Conservation (phyloP, 2,888 invertebrate genomes). For the Mayetiola destructor region DNA sequence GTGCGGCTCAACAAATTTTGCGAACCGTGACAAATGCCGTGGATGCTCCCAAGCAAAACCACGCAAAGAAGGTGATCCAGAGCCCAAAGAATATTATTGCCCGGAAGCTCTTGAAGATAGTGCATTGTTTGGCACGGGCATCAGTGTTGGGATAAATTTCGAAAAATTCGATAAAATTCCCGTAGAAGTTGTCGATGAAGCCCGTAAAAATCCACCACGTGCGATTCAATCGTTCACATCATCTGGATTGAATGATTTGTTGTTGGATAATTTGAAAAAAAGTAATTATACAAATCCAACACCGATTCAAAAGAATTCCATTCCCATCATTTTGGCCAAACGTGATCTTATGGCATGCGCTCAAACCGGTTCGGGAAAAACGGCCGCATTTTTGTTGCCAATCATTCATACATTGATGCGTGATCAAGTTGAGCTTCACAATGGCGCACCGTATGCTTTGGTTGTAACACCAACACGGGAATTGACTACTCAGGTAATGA, state of each 20-base stretch:
- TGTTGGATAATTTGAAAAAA: conserved; percentile 63
- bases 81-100: conserved; percentile 41
- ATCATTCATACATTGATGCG: conserved; percentile 60
- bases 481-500: conserved; percentile 54
- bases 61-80: conserved; percentile 16
- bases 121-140: conserved; percentile 52
- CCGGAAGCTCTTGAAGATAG: conserved; percentile 64
- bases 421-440: conserved; percentile 39
- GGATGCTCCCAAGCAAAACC: conserved; percentile 18
- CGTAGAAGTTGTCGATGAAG: conserved; percentile 47
- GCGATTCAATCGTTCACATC: conserved; percentile 54
- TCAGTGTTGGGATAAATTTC: conserved; percentile 80
- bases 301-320: conserved; percentile 36
- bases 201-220: conserved; percentile 41
- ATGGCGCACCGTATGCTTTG: conserved; percentile 62
- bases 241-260: conserved; percentile 49
- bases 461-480: conserved; percentile 88
- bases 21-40: not conserved
- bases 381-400: conserved; percentile 86
- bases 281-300: conserved; percentile 76
- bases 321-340: not conserved
- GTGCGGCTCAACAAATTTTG: conserved; percentile 17
- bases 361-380: conserved; percentile 97
- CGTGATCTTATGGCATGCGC: conserved; percentile 55
- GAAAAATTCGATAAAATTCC: conserved; percentile 78